Percentiles rank a stretch among this genome's conserved stretches.
Conservation (phyloP, 2,888 invertebrate species). For the Nematopogon swammerdamellus region DNA sequence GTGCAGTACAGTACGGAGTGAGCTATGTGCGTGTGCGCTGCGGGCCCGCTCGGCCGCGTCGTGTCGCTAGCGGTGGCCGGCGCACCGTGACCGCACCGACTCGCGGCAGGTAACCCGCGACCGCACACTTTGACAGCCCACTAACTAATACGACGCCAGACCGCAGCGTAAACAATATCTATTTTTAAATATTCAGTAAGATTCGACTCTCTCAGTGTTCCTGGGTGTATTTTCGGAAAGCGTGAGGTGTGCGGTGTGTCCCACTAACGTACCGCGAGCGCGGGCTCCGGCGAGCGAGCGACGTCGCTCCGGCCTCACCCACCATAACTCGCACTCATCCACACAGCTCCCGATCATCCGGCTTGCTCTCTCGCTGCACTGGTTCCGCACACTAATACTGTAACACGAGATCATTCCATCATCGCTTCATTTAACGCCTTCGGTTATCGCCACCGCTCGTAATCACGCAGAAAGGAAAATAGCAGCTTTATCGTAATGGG, state of each 20-base stretch:
- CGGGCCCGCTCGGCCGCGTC: constrained; percentile 29
- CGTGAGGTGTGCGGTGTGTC: neutral
- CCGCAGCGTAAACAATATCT: neutral
- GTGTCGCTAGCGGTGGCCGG: constrained; percentile 24
- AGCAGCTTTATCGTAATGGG: neutral
- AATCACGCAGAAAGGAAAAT: neutral
- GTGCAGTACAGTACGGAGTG: neutral
- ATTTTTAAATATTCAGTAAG: neutral
- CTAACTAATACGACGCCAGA: neutral
- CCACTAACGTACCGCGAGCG: neutral
- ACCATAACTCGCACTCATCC: neutral
- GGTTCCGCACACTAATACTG: neutral
- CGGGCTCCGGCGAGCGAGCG: neutral
- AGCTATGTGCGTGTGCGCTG: neutral
- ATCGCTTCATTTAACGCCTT: neutral
- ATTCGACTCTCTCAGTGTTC: neutral
- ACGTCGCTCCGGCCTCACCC: neutral
- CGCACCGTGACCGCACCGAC: neutral
- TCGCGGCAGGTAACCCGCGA: neutral
- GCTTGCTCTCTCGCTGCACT: neutral
- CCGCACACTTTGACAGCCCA: neutral
- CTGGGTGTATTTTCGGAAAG: neutral
- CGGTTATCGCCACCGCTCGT: neutral
- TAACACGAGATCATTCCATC: neutral
- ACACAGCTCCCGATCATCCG: no score